These are phyloP conservation scores for Charina bottae DNA, from an alignment of 2,113 vertebrate species.

Conservation along the genomic window DNA sequence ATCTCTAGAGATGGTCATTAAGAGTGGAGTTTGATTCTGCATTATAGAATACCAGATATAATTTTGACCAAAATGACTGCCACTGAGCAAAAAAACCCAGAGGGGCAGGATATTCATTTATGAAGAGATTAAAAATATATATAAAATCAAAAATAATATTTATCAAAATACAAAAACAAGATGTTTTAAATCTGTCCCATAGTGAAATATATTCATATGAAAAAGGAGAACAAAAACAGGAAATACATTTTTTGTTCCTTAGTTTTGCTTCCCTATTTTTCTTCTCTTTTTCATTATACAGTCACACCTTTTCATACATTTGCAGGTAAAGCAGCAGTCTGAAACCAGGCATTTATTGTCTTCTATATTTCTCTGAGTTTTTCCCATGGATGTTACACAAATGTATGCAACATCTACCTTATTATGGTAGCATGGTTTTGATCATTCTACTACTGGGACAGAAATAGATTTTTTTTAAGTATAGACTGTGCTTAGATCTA, in stretches of 20 bases:
- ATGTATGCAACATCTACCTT: neutral
- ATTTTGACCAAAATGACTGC: neutral
- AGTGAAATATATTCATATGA: neutral
- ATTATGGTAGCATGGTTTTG: neutral
- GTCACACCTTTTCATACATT: neutral
- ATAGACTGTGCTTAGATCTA: slow-evolving; percentile 1
- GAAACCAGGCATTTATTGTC: neutral
- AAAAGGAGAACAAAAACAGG: neutral
- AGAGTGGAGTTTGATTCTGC: neutral
- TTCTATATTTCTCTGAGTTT: neutral
- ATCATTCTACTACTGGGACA: neutral
- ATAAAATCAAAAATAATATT: neutral
- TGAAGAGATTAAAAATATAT: neutral
- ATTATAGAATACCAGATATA: neutral
- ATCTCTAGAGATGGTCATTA: neutral
- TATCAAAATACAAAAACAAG: neutral
- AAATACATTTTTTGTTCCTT: neutral
- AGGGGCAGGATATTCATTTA: neutral
- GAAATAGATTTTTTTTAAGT: slow-evolving; percentile 44
- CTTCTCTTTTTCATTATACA: neutral
- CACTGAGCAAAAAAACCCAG: neutral
- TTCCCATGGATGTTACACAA: neutral
- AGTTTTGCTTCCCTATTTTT: neutral
- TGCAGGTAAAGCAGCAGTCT: neutral
- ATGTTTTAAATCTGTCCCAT: neutral